Evolutionary conservation across 1,140 invertebrate genomes (phyloP).

Genomic region (Paraescarpia echinospica): DNA sequence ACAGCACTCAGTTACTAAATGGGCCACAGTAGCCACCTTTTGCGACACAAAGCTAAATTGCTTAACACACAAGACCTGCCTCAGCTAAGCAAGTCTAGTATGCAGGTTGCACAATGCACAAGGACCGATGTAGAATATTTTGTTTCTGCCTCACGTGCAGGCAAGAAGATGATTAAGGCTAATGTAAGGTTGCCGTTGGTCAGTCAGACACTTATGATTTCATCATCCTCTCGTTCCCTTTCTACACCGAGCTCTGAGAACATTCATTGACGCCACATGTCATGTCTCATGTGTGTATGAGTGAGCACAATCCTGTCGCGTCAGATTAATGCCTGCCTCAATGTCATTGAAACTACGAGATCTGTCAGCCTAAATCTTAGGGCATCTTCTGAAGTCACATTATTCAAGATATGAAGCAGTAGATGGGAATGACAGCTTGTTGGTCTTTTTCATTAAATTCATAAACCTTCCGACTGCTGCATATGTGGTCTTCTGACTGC

Average conservation of each 20-base stretch:
- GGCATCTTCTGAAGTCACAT: not conserved
- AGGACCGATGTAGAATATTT: no score
- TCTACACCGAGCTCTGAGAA: not conserved
- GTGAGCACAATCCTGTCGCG: not conserved
- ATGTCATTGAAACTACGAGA: not conserved
- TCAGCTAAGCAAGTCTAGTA: no score
- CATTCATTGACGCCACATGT: not conserved
- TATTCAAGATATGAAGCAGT: not conserved
- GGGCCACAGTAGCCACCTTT: no score
- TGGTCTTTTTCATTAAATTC: not conserved
- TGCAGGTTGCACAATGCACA: no score
- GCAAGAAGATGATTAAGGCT: no score
- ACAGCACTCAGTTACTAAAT: no score
- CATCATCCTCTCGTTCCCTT: not conserved
- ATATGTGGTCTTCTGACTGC: not conserved
- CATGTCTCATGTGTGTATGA: not conserved
- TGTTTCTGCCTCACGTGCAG: no score
- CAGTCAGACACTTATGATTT: not conserved
- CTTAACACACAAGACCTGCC: no score
- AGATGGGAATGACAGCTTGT: not conserved
- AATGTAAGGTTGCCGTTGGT: no score
- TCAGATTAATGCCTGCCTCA: not conserved
- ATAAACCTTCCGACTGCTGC: not conserved
- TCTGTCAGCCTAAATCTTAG: not conserved
- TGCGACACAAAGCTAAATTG: no score